Evolutionary conservation across 2,888 invertebrate species (phyloP), one percentile per base, ranked within the genome.

Genomic region (Cordylochernes scorpioides): DNA sequence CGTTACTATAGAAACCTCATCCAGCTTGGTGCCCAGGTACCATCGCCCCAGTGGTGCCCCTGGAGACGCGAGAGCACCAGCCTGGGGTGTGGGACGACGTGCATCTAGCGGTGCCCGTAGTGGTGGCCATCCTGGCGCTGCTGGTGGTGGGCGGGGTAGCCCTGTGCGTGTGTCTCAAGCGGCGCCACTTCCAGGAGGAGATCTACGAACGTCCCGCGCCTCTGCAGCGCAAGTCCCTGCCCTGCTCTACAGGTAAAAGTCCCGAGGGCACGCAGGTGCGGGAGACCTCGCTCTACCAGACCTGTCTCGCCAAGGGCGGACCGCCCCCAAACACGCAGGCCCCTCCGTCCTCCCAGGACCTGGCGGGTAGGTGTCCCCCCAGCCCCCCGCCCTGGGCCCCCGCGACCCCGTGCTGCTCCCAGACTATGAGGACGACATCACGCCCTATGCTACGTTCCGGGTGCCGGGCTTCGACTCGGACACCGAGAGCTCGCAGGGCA

Each of bases 341-440:
- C 7, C 33, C 33, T 6, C n/a, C 31, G 16, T 29, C 26, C 13
- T 30, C 28, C 15, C 36, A 29, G 12, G 36, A 34, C n/a, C 5
- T 24, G n/a, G n/a, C 7, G n/a, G n/a, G n/a, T 17, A 25, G 4
- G n/a, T n/a, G n/a, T n/a, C n/a, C n/a, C n/a, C n/a, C n/a, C n/a
- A n/a, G n/a, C 19, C 19, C 19, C 19, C 19, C 19, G 19, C 19
- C 19, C n/a, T 8, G 8, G 8, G 8, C 19, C 19, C 19, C 19
- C 19, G 9, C 19, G 8, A 19, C n/a, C 19, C n/a, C n/a, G n/a
- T n/a, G 24, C 30, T 26, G 28, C 30, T 30, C 29, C 16, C 38
- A 64, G 80, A 80, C 52, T 80, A 80, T 57, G 75, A 78, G 48
- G 80, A 80, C 58, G 80, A 82, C 50, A 78, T 80, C 45, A 80